These are phyloP conservation scores for Melitaea cinxia DNA, from an alignment of 1,140 invertebrate genomes.

Conservation along the genomic window DNA sequence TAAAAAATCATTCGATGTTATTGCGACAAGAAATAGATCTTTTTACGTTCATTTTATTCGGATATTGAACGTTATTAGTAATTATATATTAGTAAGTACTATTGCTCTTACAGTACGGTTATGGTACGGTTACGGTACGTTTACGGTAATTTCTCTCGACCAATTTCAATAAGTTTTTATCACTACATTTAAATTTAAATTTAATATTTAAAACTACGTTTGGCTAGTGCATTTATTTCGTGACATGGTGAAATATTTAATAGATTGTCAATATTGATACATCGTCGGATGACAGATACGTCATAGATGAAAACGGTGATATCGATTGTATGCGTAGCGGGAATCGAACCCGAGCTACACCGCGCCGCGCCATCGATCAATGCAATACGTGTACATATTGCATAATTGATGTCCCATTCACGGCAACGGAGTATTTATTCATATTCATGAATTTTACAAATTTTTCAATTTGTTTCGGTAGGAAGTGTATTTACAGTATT, in stretches of 20 bases:
- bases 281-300: conserved; percentile 25
- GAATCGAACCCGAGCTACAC: conserved; percentile 53
- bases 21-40: too few relatives aligned
- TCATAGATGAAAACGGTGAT: conserved; percentile 50
- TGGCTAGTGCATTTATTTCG: conserved; percentile 10
- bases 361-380: conserved; percentile 55
- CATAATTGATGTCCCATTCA: conserved; percentile 79
- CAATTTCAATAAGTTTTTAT: not conserved
- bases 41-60: too few relatives aligned
- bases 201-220: conserved; percentile 9
- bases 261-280: conserved; percentile 32
- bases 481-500: conserved; percentile 74
- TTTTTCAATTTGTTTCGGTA: conserved; percentile 76
- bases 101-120: not conserved
- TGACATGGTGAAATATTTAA: conserved; percentile 27
- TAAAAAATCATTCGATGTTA: too few relatives aligned
- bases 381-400: conserved; percentile 73
- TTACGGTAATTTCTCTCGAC: not conserved
- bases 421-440: conserved; percentile 72
- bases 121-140: not conserved
- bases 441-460: conserved; percentile 80
- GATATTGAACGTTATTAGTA: too few relatives aligned
- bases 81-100: not conserved
- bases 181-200: conserved; percentile 1
- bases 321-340: conserved; percentile 46